Evolutionary conservation across 2,113 vertebrate species (phyloP).

Genomic region (Girardinichthys multiradiatus): DNA sequence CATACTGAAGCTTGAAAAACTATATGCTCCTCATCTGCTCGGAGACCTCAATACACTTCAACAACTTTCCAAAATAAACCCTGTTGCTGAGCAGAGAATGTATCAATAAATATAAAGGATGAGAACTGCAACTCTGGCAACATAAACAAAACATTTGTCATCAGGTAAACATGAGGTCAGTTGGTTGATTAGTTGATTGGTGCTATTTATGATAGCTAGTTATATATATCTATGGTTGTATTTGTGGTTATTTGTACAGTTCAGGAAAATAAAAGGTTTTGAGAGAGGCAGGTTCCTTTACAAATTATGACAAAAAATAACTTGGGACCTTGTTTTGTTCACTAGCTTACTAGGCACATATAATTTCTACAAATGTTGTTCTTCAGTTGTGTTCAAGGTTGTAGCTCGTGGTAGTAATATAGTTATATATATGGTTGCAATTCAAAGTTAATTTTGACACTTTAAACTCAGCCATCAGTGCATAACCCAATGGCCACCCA

Average conservation of each 20-base stretch:
- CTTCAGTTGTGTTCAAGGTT: not conserved
- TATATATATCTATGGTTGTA: constrained; percentile 32
- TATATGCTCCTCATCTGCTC: constrained; percentile 41
- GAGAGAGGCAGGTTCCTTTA: constrained; percentile 38
- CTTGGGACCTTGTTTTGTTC: constrained; percentile 45
- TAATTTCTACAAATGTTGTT: not conserved
- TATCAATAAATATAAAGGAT: constrained; percentile 24
- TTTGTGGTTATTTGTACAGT: constrained; percentile 18
- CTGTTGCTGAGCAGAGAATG: constrained; percentile 26
- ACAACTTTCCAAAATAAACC: constrained; percentile 21
- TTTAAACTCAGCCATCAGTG: not conserved
- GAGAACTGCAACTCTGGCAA: constrained; percentile 16
- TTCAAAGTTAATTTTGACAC: not conserved
- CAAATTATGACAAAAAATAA: constrained; percentile 42
- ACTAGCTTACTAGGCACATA: not conserved
- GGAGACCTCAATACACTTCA: constrained; percentile 45
- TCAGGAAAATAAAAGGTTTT: constrained; percentile 31
- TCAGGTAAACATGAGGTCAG: not conserved
- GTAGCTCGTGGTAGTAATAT: not conserved
- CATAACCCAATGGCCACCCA: not conserved
- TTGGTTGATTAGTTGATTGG: not conserved
- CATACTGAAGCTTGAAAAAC: constrained; percentile 49
- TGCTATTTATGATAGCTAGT: constrained; percentile 5
- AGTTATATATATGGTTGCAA: not conserved
- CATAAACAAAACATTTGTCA: constrained; percentile 23